Evolutionary conservation across 2,113 vertebrate genomes (phyloP), one percentile per base, ranked within the genome.

Genomic region (Connochaetes taurinus): DNA sequence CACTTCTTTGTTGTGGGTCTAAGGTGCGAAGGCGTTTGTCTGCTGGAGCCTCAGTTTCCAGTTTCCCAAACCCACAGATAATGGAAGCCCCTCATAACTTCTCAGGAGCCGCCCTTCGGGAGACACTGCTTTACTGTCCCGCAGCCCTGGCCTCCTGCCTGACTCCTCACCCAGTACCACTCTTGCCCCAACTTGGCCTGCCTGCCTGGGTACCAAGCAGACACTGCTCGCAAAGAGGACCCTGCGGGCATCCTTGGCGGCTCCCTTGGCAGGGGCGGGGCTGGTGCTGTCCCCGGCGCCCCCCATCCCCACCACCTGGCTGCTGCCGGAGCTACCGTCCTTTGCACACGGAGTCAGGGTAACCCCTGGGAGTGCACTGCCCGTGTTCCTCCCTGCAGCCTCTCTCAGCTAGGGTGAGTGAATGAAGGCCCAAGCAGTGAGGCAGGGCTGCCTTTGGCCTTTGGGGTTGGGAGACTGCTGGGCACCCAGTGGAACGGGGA

Each of bases 301-400:
- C 57, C 57, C 25, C 3, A 57, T 2, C 12, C 96, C 97, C 43
- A 97, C 74, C 47, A 88, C 74, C 29, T 97, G 94, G 19, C 98
- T 97, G 85, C 97, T 97, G 92, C 92, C 96, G 91, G 98, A 96
- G 87, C 74, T 83, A 76, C 98, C 87, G 83, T 98, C 97, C 98
- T 98, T 98, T 50, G 97, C 92, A 62, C 62, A 58, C 6, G 4
- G 31, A 27, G 74, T 36, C 43, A 57, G 40, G 74, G 58, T 15
- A 45, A 11, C 6, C n/a, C 17, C 74, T 47, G 33, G 43, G 43
- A 27, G 82, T 29, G 50, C 47, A 14, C 25, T 5, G 1, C 15
- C 7, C 25, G 8, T 10, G 1, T 33, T 4, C 13, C 31, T n/a
- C 36, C 29, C 11, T 10, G 82, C n/a, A 9, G 82, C 53, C 29